Evolutionary conservation across 1,140 invertebrate genomes (phyloP), one percentile per base, ranked within the genome.

Genomic region (Daktulosphaira vitifoliae): DNA sequence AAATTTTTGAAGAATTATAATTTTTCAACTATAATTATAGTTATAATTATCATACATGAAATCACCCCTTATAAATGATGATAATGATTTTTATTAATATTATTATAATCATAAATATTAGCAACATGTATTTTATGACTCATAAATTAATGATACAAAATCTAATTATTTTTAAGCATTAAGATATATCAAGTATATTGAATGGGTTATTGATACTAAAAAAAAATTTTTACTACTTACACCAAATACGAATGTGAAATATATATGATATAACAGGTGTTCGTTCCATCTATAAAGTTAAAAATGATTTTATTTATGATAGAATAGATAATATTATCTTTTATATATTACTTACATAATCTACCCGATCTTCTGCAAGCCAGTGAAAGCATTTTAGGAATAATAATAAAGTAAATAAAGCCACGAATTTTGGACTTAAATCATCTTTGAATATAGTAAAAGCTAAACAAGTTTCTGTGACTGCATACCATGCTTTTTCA

Each of bases 341-440:
- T 44, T 51, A 2, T 1, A 46, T 77, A n/a, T n/a, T n/a, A 84
- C 88, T 90, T 82, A 96, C 94, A 84, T 91, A 98, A 78, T 99
- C 96, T 26, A 99, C 94, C 75, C 97, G 81, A 73, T 99, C 96
- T 78, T 99, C 97, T 33, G 92, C 92, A 16, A 99, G 78, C 97
- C 97, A 99, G 80, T 99, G 97, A 80, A 99, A 99, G 77, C 94
- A 95, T 80, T 99, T 99, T 15, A 99, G 76, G 76, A 99, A 98
- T 39, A 99, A 80, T 29, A 99, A 80, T 18, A 99, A 80, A 11
- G 95, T 98, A 76, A 99, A 99, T 39, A 98, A 78, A 13, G 94
- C 94, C 72, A 99, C 92, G 81, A 99, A 99, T 74, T 93, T 92
- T 16, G 94, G 92, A 79, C 93, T 98, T 74, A 99, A 98, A 74